These are phyloP conservation scores for Nyctereutes procyonoides DNA, from an alignment of 2,113 vertebrate genomes.

Conservation along the genomic window DNA sequence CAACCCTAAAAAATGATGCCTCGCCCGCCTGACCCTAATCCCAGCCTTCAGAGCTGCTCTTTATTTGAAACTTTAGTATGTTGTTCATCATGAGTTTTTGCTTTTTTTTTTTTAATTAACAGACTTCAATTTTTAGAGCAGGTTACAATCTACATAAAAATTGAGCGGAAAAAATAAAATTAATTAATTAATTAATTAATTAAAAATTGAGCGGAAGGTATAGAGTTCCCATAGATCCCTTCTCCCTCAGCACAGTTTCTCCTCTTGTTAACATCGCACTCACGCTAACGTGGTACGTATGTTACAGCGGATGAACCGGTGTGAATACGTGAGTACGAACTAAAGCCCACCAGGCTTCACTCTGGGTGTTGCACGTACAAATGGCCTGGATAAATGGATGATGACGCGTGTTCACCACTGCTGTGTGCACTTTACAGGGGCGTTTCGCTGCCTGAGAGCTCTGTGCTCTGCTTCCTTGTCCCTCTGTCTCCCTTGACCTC, in stretches of 20 bases:
- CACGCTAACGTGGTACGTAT: rapidly evolving
- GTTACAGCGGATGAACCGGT: neutral
- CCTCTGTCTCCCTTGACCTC: rapidly evolving
- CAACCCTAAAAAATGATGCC: neutral
- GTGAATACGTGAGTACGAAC: neutral
- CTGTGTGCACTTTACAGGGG: too few species aligned
- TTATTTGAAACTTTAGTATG: neutral
- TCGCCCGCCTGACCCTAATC: neutral
- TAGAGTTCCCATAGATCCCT: neutral
- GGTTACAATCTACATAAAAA: neutral
- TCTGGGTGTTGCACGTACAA: neutral
- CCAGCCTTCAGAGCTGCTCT: rapidly evolving
- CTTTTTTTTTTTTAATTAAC: neutral
- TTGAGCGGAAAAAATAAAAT: neutral
- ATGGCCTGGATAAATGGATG: neutral
- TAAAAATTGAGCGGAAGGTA: neutral
- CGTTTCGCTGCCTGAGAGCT: neutral
- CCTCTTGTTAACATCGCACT: neutral
- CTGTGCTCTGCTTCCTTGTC: neutral
- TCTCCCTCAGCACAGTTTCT: neutral
- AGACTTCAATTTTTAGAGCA: neutral
- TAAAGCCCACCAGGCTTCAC: neutral
- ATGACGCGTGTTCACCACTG: neutral
- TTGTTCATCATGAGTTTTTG: neutral
- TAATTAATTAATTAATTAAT: too few species aligned